Conservation (phyloP, 2,888 invertebrate genomes). For the Ditylenchus weischeri region DNA sequence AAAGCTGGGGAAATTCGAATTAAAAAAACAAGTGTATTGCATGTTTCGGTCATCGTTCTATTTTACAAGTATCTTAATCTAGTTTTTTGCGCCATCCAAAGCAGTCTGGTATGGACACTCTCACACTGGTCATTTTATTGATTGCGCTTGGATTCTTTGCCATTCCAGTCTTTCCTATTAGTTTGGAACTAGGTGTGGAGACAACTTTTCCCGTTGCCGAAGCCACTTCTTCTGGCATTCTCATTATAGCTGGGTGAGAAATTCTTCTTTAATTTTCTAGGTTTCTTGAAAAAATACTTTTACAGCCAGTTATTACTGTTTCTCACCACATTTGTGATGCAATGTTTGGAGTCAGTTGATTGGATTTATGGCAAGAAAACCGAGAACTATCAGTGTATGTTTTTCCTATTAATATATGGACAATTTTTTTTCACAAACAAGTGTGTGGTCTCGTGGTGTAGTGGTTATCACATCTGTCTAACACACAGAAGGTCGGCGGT, state of each 20-base stretch:
- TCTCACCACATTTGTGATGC: constrained; percentile 36
- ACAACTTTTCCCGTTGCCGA: constrained; percentile 54
- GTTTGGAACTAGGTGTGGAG: constrained; percentile 51
- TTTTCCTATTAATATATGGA: not conserved
- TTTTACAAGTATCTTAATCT: constrained; percentile 1
- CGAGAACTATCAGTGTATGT: constrained; percentile 31
- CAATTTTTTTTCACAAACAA: not conserved
- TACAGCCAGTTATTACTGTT: constrained; percentile 38
- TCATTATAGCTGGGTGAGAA: constrained; percentile 45
- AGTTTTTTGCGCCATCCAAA: constrained; percentile 32
- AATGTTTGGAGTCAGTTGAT: constrained; percentile 22
- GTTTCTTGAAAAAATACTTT: not conserved
- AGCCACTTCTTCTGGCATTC: constrained; percentile 50
- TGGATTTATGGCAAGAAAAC: constrained; percentile 28
- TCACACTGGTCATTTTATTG: constrained; percentile 28
- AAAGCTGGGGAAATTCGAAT: too few species aligned
- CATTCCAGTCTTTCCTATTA: constrained; percentile 43
- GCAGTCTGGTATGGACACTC: constrained; percentile 13
- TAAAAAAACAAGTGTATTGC: too few species aligned
- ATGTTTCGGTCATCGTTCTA: too few species aligned
- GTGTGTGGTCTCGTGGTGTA: constrained; percentile 33
- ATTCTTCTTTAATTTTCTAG: not conserved
- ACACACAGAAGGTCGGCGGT: constrained; percentile 57
- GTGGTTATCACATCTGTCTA: constrained; percentile 57
- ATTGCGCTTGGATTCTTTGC: constrained; percentile 35